Evolutionary conservation across 2,888 invertebrate species (phyloP).

Genomic region (Incurvaria masculella): DNA sequence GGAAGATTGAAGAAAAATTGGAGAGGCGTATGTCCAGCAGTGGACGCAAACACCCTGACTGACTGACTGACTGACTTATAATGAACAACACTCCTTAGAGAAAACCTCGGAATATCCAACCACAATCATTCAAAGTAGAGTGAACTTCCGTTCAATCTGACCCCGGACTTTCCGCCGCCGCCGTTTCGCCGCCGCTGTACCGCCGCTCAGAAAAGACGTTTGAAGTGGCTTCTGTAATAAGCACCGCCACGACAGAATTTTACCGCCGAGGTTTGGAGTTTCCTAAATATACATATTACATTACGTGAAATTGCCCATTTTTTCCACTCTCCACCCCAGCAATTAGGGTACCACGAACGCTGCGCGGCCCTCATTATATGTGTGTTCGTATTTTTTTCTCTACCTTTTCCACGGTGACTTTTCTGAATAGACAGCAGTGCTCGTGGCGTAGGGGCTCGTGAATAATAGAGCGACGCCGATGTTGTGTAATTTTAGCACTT

Average conservation of each 20-base stretch:
- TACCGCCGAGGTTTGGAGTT: conserved; percentile 39
- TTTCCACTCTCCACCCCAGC: conserved; percentile 58
- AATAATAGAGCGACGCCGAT: neutral
- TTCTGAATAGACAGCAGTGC: neutral
- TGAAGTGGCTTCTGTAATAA: conserved; percentile 49
- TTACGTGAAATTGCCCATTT: conserved; percentile 59
- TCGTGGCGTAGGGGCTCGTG: neutral
- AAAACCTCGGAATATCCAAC: too few species aligned
- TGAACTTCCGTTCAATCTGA: too few species aligned
- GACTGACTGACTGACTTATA: too few species aligned
- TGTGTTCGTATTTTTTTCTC: conserved; percentile 44
- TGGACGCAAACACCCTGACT: too few species aligned
- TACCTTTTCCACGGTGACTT: neutral
- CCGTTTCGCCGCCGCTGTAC: conserved; percentile 16
- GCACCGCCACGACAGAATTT: conserved; percentile 49
- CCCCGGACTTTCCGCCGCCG: too few species aligned
- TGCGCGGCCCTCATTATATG: conserved; percentile 54
- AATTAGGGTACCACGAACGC: conserved; percentile 57
- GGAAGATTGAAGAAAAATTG: too few species aligned
- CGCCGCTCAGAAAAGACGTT: conserved; percentile 37
- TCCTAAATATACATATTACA: conserved; percentile 58
- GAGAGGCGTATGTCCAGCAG: too few species aligned
- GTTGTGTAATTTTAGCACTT: neutral
- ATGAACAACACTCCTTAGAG: too few species aligned
- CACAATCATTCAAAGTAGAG: too few species aligned